These are phyloP conservation scores for Cheilosia soror DNA, from an alignment of 2,888 invertebrate genomes.

Conservation along the genomic window DNA sequence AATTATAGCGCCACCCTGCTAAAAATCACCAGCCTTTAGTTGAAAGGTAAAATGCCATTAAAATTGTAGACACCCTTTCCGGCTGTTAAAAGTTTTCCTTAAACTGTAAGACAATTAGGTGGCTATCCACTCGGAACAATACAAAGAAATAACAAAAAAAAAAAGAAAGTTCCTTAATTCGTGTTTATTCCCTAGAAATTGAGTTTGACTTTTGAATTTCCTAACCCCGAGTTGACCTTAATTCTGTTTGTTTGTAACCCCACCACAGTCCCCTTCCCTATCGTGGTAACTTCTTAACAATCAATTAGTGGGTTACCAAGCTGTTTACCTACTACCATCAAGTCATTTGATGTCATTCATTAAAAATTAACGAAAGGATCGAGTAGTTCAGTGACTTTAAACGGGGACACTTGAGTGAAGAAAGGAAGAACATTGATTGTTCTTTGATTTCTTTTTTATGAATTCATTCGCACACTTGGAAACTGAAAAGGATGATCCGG, in stretches of 20 bases:
- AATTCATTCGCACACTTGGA: neutral
- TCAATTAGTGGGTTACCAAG: constrained; percentile 23
- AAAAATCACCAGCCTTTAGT: neutral
- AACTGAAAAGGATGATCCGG: neutral
- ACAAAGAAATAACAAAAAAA: neutral
- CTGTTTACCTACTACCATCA: neutral
- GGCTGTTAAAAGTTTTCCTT: neutral
- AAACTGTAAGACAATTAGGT: constrained; percentile 1
- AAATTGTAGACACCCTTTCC: constrained; percentile 4
- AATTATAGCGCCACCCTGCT: neutral
- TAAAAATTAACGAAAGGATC: neutral
- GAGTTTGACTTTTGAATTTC: constrained; percentile 13
- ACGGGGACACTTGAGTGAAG: neutral
- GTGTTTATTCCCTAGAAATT: neutral
- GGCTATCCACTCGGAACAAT: neutral
- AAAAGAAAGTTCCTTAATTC: neutral
- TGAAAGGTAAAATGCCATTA: neutral
- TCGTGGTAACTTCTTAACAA: neutral
- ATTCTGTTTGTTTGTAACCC: neutral
- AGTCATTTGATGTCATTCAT: neutral
- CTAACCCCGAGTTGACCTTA: constrained; percentile 22
- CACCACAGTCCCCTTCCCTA: neutral
- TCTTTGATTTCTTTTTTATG: neutral
- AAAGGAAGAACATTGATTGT: neutral
- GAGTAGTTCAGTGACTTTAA: constrained; percentile 1